Conservation (phyloP, 2,113 vertebrate species). For the Axis porcinus region DNA sequence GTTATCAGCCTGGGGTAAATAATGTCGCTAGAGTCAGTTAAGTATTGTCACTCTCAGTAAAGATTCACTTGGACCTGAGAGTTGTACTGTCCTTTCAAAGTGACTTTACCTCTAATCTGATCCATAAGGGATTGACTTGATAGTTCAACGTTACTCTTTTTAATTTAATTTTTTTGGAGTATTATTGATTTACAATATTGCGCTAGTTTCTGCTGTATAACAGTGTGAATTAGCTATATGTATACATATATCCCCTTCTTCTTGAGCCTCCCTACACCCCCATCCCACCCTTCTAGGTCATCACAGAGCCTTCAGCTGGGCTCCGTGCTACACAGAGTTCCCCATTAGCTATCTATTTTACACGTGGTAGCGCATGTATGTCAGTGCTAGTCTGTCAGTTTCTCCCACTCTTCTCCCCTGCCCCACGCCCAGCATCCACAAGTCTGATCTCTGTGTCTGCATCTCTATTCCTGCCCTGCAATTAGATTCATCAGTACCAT, state of each 20-base stretch:
- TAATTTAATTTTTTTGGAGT: neutral
- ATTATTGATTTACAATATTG: neutral
- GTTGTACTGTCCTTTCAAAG: neutral
- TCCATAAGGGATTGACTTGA: neutral
- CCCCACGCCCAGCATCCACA: neutral
- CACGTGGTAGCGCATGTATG: neutral
- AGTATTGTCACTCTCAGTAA: neutral
- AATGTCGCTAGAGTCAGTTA: neutral
- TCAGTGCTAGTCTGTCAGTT: neutral
- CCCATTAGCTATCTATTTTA: neutral
- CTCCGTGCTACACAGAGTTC: neutral
- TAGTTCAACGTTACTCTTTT: neutral
- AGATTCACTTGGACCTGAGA: neutral
- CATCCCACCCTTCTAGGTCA: neutral
- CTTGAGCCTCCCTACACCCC: neutral
- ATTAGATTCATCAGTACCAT: neutral
- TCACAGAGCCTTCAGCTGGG: neutral
- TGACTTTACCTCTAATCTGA: neutral
- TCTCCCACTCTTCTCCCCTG: neutral
- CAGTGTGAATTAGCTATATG: neutral
- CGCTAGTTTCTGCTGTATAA: neutral
- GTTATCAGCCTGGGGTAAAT: neutral
- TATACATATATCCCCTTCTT: neutral
- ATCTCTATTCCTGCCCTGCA: neutral
- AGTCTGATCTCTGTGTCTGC: neutral